These are phyloP conservation scores for Poecilus cupreus DNA, from an alignment of 2,888 invertebrate species.

Conservation along the genomic window DNA sequence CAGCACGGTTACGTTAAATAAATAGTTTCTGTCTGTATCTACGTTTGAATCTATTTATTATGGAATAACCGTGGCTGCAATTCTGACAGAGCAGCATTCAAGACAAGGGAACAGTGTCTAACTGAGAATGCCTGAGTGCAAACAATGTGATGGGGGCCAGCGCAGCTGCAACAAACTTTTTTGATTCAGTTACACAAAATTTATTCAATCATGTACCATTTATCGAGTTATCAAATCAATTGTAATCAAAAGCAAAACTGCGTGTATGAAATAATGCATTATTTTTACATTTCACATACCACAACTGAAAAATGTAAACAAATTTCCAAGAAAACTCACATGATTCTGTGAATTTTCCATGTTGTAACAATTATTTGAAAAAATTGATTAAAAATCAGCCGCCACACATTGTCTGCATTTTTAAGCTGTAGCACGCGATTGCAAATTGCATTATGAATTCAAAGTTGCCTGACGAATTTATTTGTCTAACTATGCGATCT, in stretches of 20 bases:
- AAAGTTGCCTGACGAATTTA: slow-evolving; percentile 19
- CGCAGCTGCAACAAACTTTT: slow-evolving; percentile 67
- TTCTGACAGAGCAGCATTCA: not conserved
- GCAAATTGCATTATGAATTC: slow-evolving; percentile 39
- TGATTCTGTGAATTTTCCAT: not conserved
- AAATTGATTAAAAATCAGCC: slow-evolving; percentile 71
- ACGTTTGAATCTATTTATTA: slow-evolving; percentile 1
- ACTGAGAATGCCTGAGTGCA: slow-evolving; percentile 78
- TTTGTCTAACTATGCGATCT: slow-evolving; percentile 55
- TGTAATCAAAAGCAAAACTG: slow-evolving; percentile 51
- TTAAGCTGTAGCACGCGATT: slow-evolving; percentile 61
- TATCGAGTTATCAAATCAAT: slow-evolving; percentile 44
- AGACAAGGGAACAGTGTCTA: slow-evolving; percentile 5
- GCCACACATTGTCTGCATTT: slow-evolving; percentile 81
- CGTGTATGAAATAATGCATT: slow-evolving; percentile 47
- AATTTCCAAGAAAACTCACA: slow-evolving; percentile 36
- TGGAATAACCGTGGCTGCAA: slow-evolving; percentile 13
- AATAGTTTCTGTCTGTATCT: not conserved
- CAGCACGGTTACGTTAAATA: not conserved
- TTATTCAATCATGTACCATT: slow-evolving; percentile 65
- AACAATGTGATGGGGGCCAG: slow-evolving; percentile 92
- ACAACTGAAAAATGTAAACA: slow-evolving; percentile 60
- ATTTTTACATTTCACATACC: slow-evolving; percentile 57
- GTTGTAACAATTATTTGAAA: slow-evolving; percentile 1
- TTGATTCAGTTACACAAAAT: slow-evolving; percentile 41